A percentile compares a stretch with the other conserved stretches of the same genome.
phyloP scores from a whole-genome alignment of 1,140 invertebrate species.

The Drosophila pectinifera region DNA sequence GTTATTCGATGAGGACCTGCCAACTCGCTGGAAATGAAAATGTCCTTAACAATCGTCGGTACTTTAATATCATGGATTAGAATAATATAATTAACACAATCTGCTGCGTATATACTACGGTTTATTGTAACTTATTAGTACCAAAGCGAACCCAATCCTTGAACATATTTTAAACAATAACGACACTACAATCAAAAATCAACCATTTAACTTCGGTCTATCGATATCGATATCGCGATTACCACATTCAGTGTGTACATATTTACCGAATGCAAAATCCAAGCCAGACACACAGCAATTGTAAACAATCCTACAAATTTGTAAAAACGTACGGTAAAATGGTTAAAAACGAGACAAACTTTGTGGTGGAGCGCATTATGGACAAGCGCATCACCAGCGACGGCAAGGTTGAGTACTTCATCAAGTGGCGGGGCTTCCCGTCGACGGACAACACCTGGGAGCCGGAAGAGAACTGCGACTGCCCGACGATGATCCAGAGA shows the following conservation, averaged over 20 bases:
- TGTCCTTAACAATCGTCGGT: not conserved
- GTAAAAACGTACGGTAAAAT: constrained; percentile 12
- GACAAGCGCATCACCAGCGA: constrained; percentile 84
- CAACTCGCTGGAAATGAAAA: not conserved
- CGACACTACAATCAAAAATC: too few relatives aligned
- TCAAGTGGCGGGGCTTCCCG: constrained; percentile 83
- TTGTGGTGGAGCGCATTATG: constrained; percentile 84
- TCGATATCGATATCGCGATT: not conserved
- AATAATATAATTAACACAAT: too few relatives aligned
- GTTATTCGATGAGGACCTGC: not conserved
- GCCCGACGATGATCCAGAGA: constrained; percentile 94
- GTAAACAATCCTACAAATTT: constrained; percentile 11
- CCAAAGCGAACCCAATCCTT: too few relatives aligned
- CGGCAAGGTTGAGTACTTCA: constrained; percentile 85
- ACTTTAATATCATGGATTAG: too few relatives aligned
- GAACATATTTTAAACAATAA: too few relatives aligned
- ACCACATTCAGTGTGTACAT: constrained; percentile 7
- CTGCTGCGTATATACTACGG: too few relatives aligned
- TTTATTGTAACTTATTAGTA: too few relatives aligned
- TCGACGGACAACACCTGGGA: constrained; percentile 94
- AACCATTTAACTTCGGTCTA: too few relatives aligned
- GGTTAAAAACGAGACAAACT: constrained; percentile 78
- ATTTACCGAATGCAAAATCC: not conserved
- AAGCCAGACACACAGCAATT: constrained; percentile 5
- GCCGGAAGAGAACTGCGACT: constrained; percentile 95